Base-by-base conservation (phyloP, 2,113 vertebrate species). In the Rafetus swinhoei region DNA sequence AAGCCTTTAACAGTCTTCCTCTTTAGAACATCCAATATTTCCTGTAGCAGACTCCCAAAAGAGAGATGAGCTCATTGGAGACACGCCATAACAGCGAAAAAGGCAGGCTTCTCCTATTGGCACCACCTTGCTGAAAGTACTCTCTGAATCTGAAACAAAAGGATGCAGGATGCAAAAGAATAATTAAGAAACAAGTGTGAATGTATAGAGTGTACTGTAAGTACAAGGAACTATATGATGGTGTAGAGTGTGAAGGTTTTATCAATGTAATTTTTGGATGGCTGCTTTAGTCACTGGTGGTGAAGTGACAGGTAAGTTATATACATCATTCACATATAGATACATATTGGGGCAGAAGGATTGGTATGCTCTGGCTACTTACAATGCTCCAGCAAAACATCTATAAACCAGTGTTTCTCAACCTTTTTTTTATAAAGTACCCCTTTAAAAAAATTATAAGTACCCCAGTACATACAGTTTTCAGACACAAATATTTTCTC, bases 31-130 rank as follows among this genome's bases (percentile, higher is more conserved):
- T 3, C 16, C 0, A 22, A 1, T 0, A 1, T 1, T 1, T 45
- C 74, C 94, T 84, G 72, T 0, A 39, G 24, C 15, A 19, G 8
- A 16, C 4, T 60, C 27, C 54, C 9, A 35, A 82, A 85, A 0
- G 32, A 0, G 32, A 15, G 2, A 32, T 13, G 18, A 2, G 1
- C 25, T 25, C 0, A 5, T 0, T 69, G 3, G 52, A 84, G 65
- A 79, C 84, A 4, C 56, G 4, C 0, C 21, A 4, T 29, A 27
- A 50, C 2, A 3, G 45, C 15, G 4, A 0, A 5, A 0, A 10
- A 0, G 52, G 7, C 1, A 32, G 53, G 5, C 0, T 0, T 0
- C 60, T 1, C 39, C n/a, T 3, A 15, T 16, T 53, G 1, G 22
- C 1, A 18, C 35, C 25, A 62, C 45, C 59, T 22, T 45, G 45